phyloP scores from a whole-genome alignment of 1,140 invertebrate species.

The Psilanteris sp. region DNA sequence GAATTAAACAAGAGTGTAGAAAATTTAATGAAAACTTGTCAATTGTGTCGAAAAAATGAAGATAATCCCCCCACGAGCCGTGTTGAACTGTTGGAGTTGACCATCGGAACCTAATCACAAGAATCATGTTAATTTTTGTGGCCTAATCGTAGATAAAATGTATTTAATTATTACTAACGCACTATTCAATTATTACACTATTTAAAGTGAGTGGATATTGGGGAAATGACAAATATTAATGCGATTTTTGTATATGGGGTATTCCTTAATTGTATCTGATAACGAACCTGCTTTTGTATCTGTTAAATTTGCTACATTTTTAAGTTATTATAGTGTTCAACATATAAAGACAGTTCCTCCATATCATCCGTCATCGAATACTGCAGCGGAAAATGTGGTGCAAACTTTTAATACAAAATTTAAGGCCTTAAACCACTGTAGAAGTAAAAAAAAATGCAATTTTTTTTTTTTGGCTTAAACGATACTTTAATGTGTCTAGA shows the following conservation, averaged over 20 bases:
- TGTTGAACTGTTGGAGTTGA: conserved; percentile 59
- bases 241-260: conserved; percentile 32
- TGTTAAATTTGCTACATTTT: conserved; percentile 3
- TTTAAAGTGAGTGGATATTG: conserved; percentile 66
- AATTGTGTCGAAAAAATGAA: conserved; percentile 54
- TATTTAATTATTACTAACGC: conserved; percentile 67
- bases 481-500: too few relatives aligned
- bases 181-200: too few relatives aligned
- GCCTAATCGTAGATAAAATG: conserved; percentile 57
- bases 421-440: too few relatives aligned
- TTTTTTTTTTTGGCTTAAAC: too few relatives aligned
- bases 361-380: conserved; percentile 43
- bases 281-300: conserved; percentile 1
- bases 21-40: conserved; percentile 37
- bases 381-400: conserved; percentile 37
- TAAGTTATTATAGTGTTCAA: conserved; percentile 22
- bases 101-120: conserved; percentile 55
- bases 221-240: conserved; percentile 55
- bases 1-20: conserved; percentile 51
- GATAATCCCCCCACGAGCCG: conserved; percentile 38
- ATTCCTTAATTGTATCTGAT: conserved; percentile 11
- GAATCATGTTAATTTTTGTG: conserved; percentile 68
- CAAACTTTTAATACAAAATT: conserved; percentile 1
- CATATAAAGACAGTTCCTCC: conserved; percentile 37
- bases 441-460: too few relatives aligned